Conservation (phyloP, 1,140 invertebrate genomes). For the Drosophila ercepeae region DNA sequence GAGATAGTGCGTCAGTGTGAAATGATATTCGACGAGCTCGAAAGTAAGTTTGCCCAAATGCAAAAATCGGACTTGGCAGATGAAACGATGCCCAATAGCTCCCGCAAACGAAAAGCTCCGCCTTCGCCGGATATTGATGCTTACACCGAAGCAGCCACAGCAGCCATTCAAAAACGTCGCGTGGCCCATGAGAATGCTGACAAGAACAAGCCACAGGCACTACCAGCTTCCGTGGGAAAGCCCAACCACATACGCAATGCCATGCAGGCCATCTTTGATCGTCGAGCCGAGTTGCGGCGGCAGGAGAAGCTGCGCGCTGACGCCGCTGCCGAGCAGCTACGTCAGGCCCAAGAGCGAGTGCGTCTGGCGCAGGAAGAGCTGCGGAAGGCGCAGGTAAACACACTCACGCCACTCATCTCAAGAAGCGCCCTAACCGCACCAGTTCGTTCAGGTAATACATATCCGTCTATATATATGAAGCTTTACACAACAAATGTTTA, state of each 20-base stretch:
- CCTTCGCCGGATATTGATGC: conserved; percentile 64
- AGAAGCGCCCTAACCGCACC: conserved; percentile 62
- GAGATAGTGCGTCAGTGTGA: conserved; percentile 89
- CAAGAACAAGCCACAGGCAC: conserved; percentile 38
- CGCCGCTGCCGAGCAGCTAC: conserved; percentile 56
- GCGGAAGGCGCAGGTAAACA: conserved; percentile 50
- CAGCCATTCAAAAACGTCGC: conserved; percentile 80
- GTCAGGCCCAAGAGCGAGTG: conserved; percentile 67
- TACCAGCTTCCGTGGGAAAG: conserved; percentile 20
- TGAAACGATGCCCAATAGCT: conserved; percentile 7
- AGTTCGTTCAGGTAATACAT: conserved; percentile 49
- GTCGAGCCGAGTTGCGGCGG: conserved; percentile 63
- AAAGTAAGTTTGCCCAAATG: conserved; percentile 72
- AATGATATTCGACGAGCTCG: conserved; percentile 88
- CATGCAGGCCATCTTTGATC: conserved; percentile 74
- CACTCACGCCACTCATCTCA: conserved; percentile 70
- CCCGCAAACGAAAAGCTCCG: conserved; percentile 62
- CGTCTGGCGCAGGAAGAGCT: conserved; percentile 66
- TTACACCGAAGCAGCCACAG: conserved; percentile 55
- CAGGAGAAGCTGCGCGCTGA: conserved; percentile 65
- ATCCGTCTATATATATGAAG: too few relatives aligned
- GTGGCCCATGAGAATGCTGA: conserved; percentile 84
- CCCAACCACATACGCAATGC: conserved; percentile 80
- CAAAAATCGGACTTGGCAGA: conserved; percentile 45
- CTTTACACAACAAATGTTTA: not conserved